Evolutionary conservation across 2,888 invertebrate species (phyloP), one percentile per base, ranked within the genome.

Genomic region (Drosophila neonasuta): DNA sequence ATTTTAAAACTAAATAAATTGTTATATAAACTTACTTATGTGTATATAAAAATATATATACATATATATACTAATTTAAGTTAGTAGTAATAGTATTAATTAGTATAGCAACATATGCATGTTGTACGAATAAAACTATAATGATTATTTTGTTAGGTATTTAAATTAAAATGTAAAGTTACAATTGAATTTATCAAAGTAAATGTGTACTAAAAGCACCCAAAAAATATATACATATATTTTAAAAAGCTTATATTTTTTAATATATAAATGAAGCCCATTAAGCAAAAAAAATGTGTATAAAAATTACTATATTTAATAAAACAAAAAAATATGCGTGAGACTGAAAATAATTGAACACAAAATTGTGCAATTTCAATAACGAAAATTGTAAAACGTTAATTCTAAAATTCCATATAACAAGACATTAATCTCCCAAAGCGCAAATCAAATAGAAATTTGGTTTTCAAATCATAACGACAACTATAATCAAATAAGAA

Each of bases 1-100:
- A 86, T 80, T 85, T 82, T 87, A 87, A 71, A 51, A 80, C 64
- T 83, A 67, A 74, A 83, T 45, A 69, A 83, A 80, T 80, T 80
- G 80, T 80, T 80, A 80, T 69, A 82, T 77, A 86, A 71, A 68
- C 46, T 55, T 59, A 57, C 39, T 48, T 48, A 41, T 41, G 39
- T 60, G 46, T 52, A 46, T 11, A 54, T 15, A 41, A 24, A 36
- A 15, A 62, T 17, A 62, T 29, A 58, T 41, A 58, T 11, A 57
- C 3, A 68, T 36, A 71, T 41, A 70, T 34, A 44, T 24, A 17
- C 32, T 54, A 51, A n/a, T 55, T 42, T 86, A 86, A 84, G 84
- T 41, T 84, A 86, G 58, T 66, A 56, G 54, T 80, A 86, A 84
- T 46, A 46, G 45, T 68, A 79, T 81, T 79, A 67, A 80, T 59